These are phyloP conservation scores for Bombus haemorrhoidalis DNA, from an alignment of 1,140 invertebrate genomes.

Conservation along the genomic window DNA sequence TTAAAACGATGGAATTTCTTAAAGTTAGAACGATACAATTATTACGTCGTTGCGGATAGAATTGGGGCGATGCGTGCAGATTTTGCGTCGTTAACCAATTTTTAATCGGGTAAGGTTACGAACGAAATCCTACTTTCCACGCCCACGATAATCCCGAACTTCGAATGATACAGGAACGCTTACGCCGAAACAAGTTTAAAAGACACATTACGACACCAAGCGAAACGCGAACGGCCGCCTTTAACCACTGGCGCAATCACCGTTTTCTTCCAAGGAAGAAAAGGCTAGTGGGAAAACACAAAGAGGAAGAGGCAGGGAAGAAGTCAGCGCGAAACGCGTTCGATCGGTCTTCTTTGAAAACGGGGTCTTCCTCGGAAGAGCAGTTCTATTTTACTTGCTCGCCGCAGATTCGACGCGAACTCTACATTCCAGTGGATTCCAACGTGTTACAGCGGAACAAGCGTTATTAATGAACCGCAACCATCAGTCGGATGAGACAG, in stretches of 20 bases:
- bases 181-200: neutral
- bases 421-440: slow-evolving; percentile 62
- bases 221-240: neutral
- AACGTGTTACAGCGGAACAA: slow-evolving; percentile 52
- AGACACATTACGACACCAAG: neutral
- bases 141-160: neutral
- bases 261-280: neutral
- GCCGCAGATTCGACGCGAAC: slow-evolving; percentile 62
- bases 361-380: slow-evolving; percentile 52
- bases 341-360: slow-evolving; percentile 29
- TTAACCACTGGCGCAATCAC: neutral
- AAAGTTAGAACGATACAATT: too few relatives aligned
- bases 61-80: too few relatives aligned
- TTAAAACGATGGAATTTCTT: too few relatives aligned
- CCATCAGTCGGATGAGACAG: slow-evolving; percentile 47
- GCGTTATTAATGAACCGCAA: slow-evolving; percentile 66
- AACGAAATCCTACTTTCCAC: too few relatives aligned
- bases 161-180: neutral
- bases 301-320: neutral
- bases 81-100: too few relatives aligned
- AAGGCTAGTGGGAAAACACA: neutral
- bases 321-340: neutral
- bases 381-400: slow-evolving; percentile 40
- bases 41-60: too few relatives aligned
- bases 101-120: fast-evolving